Conservation (phyloP, 2,113 vertebrate species). For the Nothobranchius kuhntae region DNA sequence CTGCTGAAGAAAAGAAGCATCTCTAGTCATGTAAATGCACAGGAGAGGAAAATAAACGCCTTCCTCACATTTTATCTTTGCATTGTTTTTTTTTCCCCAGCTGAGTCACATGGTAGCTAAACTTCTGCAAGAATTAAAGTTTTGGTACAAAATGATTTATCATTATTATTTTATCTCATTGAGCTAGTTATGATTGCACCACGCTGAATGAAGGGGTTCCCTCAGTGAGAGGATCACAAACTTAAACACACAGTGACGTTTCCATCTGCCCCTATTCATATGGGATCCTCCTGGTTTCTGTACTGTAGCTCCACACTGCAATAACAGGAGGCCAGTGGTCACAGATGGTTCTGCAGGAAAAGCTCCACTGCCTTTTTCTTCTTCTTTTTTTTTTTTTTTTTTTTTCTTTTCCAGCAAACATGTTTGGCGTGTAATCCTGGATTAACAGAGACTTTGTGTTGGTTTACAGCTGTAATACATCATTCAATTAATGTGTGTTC, state of each 20-base stretch:
- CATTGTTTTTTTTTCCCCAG: slow-evolving; percentile 7
- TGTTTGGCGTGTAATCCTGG: slow-evolving; percentile 89
- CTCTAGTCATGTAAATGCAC: too few relatives aligned
- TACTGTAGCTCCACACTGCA: slow-evolving; percentile 57
- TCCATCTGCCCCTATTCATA: slow-evolving; percentile 62
- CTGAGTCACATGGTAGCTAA: neutral
- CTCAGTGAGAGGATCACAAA: slow-evolving; percentile 65
- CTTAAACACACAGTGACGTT: slow-evolving; percentile 71
- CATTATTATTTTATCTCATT: neutral
- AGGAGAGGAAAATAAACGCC: too few relatives aligned
- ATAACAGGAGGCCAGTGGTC: slow-evolving; percentile 57
- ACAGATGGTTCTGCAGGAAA: slow-evolving; percentile 77
- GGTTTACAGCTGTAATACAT: slow-evolving; percentile 87
- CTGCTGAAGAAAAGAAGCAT: neutral
- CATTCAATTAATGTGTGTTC: slow-evolving; percentile 78
- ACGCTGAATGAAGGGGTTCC: slow-evolving; percentile 22
- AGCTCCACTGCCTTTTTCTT: slow-evolving; percentile 77
- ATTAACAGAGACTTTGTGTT: slow-evolving; percentile 88
- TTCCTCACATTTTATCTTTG: slow-evolving; percentile 9
- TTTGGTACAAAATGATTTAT: neutral
- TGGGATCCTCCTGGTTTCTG: slow-evolving; percentile 52
- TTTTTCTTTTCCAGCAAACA: slow-evolving; percentile 85
- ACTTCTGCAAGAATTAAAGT: slow-evolving; percentile 2
- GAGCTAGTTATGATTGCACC: slow-evolving; percentile 35
- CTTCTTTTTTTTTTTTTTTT: slow-evolving; percentile 77